A percentile compares a stretch with the other conserved stretches of the same genome.
Conservation (phyloP, 2,113 vertebrate species). For the Cryptotis parvus region DNA sequence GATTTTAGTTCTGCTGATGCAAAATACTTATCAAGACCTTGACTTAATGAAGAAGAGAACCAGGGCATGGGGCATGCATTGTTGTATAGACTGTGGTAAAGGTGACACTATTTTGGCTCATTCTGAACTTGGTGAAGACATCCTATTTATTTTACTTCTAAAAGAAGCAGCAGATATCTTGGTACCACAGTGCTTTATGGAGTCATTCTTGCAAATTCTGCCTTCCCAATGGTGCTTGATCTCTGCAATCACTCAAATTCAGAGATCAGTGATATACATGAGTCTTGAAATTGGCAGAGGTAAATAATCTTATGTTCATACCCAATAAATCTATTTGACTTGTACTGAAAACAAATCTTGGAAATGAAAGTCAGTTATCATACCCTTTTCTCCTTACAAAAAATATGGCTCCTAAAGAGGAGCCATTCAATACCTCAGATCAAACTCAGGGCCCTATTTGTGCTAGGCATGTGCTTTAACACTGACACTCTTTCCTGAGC, state of each 20-base stretch:
- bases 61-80: background rate
- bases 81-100: background rate
- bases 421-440: too few species aligned
- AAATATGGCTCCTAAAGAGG: too few species aligned
- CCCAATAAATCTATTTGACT: background rate
- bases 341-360: background rate
- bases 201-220: background rate
- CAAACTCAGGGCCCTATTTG: too few species aligned
- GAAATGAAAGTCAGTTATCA: background rate
- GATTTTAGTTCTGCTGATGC: background rate
- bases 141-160: background rate
- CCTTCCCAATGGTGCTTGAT: background rate
- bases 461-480: too few species aligned
- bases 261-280: background rate
- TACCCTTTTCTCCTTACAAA: background rate
- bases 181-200: background rate
- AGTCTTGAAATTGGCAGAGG: constrained; percentile 6
- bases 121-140: background rate
- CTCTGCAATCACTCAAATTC: background rate
- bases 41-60: background rate
- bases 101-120: background rate
- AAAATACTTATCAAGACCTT: background rate
- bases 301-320: background rate
- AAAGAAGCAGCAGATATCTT: background rate
- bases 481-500: too few species aligned